Evolutionary conservation across 2,797 vertebrate genomes (phyloP), one percentile per base, ranked within the genome.

Genomic region (Dryobates pubescens): DNA sequence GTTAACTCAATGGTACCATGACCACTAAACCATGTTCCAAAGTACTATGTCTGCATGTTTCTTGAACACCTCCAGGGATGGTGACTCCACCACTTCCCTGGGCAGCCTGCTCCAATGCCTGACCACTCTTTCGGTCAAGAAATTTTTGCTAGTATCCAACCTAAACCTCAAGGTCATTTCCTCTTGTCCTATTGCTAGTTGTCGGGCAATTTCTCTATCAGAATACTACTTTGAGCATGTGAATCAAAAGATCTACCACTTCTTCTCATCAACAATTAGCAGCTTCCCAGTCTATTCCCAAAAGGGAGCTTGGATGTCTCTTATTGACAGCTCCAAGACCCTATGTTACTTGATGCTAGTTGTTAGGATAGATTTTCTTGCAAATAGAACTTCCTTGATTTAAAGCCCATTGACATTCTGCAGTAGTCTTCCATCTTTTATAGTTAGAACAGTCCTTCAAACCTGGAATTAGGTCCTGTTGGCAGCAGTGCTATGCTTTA

Each of bases 201-300:
- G 23, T 49, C 1, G 43, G 58, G 20, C 36, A 51, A 76, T 91
- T 82, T 84, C 81, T 82, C 36, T 27, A 71, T 56, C 69, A 77
- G 45, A 82, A 74, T 23, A 84, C 71, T 45, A 36, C 32, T 91
- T 88, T 61, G 84, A 79, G 68, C 61, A 76, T 63, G 77, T 93
- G 30, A 93, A 92, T 94, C 73, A 93, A 64, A 85, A 70, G 68
- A 58, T 9, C 61, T 49, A 86, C 57, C 24, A 57, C 65, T 88
- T 86, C 71, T 88, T 58, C 63, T 90, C 72, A 90, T 79, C 88
- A 84, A 58, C 68, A 88, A 77, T n/a, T 71, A 89, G 58, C 16
- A 77, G 29, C 61, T 76, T 51, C 72, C 22, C 70, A 81, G 51
- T 82, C 58, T 51, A 56, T 53, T 84, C 74, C 86, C 51, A 10